Conservation (phyloP, 2,797 vertebrate species). For the Acanthurus leucopareius region DNA sequence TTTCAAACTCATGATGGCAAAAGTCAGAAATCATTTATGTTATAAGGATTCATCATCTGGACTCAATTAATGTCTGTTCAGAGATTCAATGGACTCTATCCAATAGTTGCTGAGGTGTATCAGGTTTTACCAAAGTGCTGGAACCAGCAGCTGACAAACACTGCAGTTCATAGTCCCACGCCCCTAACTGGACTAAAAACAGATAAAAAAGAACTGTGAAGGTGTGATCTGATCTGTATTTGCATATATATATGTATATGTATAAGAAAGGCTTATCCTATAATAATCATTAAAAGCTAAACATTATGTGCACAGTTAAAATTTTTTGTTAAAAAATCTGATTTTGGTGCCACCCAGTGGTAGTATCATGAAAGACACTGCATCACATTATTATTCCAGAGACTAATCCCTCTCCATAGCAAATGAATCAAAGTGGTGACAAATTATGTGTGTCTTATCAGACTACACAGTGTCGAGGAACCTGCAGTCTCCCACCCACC, state of each 20-base stretch:
- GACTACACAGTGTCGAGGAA: not conserved
- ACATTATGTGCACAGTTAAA: no score
- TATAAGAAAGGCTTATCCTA: not conserved
- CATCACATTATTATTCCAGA: no score
- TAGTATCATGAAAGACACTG: no score
- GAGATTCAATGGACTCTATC: not conserved
- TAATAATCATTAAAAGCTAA: not conserved
- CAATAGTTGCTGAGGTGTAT: not conserved
- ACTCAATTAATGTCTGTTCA: not conserved
- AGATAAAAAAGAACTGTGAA: not conserved
- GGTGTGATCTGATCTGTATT: no score
- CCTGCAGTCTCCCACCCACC: constrained; percentile 79
- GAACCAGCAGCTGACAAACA: not conserved
- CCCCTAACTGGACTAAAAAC: not conserved
- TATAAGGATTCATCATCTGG: not conserved
- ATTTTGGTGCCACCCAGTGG: not conserved
- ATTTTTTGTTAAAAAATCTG: no score
- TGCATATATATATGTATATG: no score
- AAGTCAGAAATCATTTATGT: not conserved
- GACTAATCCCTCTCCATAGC: no score
- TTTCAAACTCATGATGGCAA: not conserved
- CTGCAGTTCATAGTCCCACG: not conserved
- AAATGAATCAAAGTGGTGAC: not conserved
- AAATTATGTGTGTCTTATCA: not conserved
- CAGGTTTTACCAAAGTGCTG: not conserved